Evolutionary conservation across 2,113 vertebrate species (phyloP), one percentile per base, ranked within the genome.

Genomic region (Ophiodon elongatus): DNA sequence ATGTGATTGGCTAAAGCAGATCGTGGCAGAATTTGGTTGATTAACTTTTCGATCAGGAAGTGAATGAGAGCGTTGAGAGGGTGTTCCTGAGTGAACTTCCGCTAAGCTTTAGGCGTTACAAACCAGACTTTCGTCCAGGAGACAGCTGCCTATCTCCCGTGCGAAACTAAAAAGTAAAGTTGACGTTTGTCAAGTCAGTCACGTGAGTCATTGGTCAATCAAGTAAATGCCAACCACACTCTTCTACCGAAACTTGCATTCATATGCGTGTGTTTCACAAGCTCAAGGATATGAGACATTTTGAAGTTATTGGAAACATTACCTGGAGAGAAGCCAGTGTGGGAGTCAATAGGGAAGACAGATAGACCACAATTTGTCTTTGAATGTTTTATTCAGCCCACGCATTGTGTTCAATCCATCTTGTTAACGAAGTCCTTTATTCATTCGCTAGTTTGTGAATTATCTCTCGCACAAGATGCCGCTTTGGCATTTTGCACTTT

Each of bases 341-440:
- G 33, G 21, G 4, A 73, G 41, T 43, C 52, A 68, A 41, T 4
- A 27, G 31, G 21, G 10, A 52, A 62, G 52, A 62, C 47, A 17
- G 23, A 62, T 43, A 52, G 43, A 54, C 19, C 57, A 1, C 5
- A 39, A n/a, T 76, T 43, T 82, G 35, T 70, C 65, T 70, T 41
- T 54, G 25, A 63, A 63, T 41, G 35, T 52, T 76, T 69, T 75
- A 47, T 77, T 57, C 67, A 43, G 65, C 43, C 39, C 23, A 8
- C 35, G 27, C 65, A 63, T 43, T 76, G 73, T 64, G 56, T 76
- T 66, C 29, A 73, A 25, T 66, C 57, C 1, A 65, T 73, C 31
- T 31, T 59, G 74, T 39, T 37, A 37, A 47, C 33, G 23, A 11
- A 57, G 59, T 66, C 68, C 66, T 19, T 78, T 33, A 45, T 83